phyloP scores from a whole-genome alignment of 2,797 vertebrate genomes.

The Potorous gilbertii region DNA sequence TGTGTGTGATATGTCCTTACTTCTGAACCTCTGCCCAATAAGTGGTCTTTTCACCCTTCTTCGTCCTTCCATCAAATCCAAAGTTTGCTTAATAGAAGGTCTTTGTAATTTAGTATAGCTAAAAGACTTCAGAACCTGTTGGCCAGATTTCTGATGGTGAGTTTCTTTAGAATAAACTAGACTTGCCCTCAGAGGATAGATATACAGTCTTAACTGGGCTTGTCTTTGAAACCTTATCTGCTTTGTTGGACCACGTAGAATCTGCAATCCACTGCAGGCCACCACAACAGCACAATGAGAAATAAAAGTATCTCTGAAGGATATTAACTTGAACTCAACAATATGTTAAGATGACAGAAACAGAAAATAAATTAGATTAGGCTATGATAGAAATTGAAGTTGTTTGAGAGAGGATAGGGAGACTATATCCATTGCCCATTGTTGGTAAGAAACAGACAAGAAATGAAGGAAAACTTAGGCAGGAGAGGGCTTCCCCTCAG shows the following conservation, averaged over 20 bases:
- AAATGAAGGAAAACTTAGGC: background rate
- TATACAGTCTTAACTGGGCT: background rate
- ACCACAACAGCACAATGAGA: background rate
- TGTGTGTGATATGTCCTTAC: background rate
- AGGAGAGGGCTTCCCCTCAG: background rate
- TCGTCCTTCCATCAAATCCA: background rate
- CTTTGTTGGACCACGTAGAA: background rate
- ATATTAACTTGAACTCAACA: background rate
- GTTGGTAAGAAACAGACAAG: conserved; percentile 32
- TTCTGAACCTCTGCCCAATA: background rate
- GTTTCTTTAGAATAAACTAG: background rate
- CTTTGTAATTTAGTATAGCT: background rate
- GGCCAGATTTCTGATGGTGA: background rate
- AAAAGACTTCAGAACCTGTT: background rate
- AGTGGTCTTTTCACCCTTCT: background rate
- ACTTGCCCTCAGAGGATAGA: background rate
- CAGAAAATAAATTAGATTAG: conserved; percentile 5
- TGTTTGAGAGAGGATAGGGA: background rate
- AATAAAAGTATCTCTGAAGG: background rate
- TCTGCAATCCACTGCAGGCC: background rate
- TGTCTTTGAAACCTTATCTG: background rate
- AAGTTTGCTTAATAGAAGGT: background rate
- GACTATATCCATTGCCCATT: background rate
- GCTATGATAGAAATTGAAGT: conserved; percentile 8
- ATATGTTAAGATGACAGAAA: conserved; percentile 18